Percentiles rank a stretch among this genome's conserved stretches.
Conservation (phyloP, 2,888 invertebrate genomes). For the Chrysodeixis includens region DNA sequence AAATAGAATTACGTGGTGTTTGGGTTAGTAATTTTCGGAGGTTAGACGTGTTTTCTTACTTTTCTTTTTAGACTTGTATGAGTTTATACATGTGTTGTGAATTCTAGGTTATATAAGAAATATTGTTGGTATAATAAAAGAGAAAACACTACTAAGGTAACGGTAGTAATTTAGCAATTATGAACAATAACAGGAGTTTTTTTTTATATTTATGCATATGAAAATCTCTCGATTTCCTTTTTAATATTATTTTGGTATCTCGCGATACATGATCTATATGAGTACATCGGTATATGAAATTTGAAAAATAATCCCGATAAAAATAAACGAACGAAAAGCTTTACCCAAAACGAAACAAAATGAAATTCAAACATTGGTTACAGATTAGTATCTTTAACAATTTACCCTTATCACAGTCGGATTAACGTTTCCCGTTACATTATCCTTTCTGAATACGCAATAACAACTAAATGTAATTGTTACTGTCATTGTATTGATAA, state of each 20-base stretch:
- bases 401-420: conserved; percentile 31
- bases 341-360: conserved; percentile 27
- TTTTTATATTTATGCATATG: too few species aligned
- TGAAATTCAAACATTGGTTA: conserved; percentile 12
- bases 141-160: too few species aligned
- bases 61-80: neutral
- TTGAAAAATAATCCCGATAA: neutral
- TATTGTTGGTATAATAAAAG: too few species aligned
- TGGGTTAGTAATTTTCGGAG: neutral
- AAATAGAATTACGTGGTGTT: conserved; percentile 3
- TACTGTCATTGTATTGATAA: neutral
- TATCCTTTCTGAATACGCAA: conserved; percentile 27
- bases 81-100: too few species aligned
- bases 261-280: too few species aligned
- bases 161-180: too few species aligned
- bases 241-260: too few species aligned
- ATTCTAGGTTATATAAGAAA: too few species aligned
- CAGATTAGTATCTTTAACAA: conserved; percentile 20
- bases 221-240: too few species aligned
- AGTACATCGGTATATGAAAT: neutral
- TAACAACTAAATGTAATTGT: conserved; percentile 30
- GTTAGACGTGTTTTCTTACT: neutral
- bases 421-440: conserved; percentile 24
- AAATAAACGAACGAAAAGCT: neutral
- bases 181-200: too few species aligned